A percentile compares a stretch with the other conserved stretches of the same genome.
phyloP scores from a whole-genome alignment of 2,888 invertebrate genomes.

The Plebejus melissa region DNA sequence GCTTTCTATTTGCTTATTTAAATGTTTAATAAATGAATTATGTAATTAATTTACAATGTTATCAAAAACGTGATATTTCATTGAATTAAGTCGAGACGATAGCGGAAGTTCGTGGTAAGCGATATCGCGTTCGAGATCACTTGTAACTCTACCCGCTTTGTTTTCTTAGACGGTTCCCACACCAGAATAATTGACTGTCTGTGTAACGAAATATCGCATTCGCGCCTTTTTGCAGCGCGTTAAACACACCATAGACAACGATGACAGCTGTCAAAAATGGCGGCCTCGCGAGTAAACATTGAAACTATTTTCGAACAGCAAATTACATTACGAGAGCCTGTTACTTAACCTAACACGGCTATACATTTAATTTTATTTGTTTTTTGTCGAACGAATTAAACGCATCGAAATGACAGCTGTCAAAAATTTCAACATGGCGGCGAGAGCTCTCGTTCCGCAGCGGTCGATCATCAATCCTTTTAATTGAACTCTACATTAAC shows the following conservation, averaged over 20 bases:
- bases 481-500: constrained; percentile 60
- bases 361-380: constrained; percentile 8
- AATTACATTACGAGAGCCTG: neutral
- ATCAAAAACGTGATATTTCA: constrained; percentile 11
- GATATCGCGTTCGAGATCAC: constrained; percentile 53
- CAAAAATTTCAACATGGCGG: constrained; percentile 28
- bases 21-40: constrained; percentile 15
- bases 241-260: constrained; percentile 26
- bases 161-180: constrained; percentile 75
- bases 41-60: neutral
- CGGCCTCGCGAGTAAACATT: constrained; percentile 7
- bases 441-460: constrained; percentile 31
- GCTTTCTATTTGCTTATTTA: constrained; percentile 17
- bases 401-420: constrained; percentile 31
- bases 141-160: constrained; percentile 73
- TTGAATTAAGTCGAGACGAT: constrained; percentile 30
- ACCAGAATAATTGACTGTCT: constrained; percentile 72
- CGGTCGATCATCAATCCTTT: constrained; percentile 45
- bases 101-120: constrained; percentile 48
- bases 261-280: constrained; percentile 32
- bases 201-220: constrained; percentile 66
- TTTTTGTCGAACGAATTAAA: constrained; percentile 15
- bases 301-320: neutral
- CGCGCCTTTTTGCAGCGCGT: constrained; percentile 38
- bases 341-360: neutral